Percentiles rank a stretch among this genome's conserved stretches.
Conservation (phyloP, 2,797 vertebrate species). For the Schizothorax lantsangensis region DNA sequence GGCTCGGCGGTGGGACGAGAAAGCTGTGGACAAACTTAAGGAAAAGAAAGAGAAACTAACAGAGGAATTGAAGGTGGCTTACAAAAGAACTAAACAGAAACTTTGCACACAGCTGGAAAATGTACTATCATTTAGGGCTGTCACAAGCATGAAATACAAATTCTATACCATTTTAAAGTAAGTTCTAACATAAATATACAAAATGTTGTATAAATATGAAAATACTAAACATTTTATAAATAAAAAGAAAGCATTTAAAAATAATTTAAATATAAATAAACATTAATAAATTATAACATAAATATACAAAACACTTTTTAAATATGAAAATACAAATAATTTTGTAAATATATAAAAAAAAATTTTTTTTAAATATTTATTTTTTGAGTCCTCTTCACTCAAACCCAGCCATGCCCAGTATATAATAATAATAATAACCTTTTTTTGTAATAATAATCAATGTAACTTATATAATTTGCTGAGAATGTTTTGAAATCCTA, state of each 20-base stretch:
- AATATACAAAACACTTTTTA: background rate
- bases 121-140: background rate
- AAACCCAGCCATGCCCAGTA: background rate
- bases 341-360: background rate
- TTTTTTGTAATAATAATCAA: background rate
- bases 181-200: background rate
- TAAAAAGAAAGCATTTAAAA: background rate
- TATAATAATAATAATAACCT: background rate
- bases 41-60: constrained; percentile 95
- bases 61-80: constrained; percentile 89
- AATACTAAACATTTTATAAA: background rate
- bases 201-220: background rate
- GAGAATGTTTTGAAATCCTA: background rate
- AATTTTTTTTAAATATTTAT: background rate
- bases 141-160: background rate
- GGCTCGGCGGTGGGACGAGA: constrained; percentile 94
- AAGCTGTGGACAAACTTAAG: constrained; percentile 95
- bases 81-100: background rate
- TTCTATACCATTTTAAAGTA: background rate
- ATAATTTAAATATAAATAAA: background rate
- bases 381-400: background rate
- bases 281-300: background rate
- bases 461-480: background rate
- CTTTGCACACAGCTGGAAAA: background rate
- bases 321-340: background rate